Conservation (phyloP, 2,797 vertebrate genomes). For the Xenopus petersii region DNA sequence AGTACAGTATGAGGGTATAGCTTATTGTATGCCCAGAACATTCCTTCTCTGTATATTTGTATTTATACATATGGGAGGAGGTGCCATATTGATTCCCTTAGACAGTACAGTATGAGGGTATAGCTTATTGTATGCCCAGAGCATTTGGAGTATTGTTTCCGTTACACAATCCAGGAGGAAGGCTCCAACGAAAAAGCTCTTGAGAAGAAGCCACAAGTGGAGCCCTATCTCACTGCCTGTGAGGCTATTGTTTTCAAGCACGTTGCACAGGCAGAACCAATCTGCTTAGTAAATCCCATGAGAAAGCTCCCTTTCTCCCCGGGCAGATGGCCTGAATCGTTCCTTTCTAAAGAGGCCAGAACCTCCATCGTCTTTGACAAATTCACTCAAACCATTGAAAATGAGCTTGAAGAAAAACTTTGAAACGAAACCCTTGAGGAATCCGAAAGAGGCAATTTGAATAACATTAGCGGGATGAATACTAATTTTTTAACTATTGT, state of each 20-base stretch:
- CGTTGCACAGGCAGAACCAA: slow-evolving; percentile 32
- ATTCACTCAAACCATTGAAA: slow-evolving; percentile 25
- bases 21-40: no score
- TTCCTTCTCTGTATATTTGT: no score
- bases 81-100: no score
- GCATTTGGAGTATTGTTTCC: no score
- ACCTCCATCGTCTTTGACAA: slow-evolving; percentile 18
- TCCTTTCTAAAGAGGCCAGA: slow-evolving; percentile 20
- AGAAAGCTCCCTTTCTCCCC: slow-evolving; percentile 18
- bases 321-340: slow-evolving; percentile 15
- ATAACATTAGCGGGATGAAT: slow-evolving; percentile 13
- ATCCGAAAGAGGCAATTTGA: slow-evolving; percentile 23
- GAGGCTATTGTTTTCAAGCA: not conserved
- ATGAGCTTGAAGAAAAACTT: slow-evolving; percentile 8
- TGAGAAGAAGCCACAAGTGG: slow-evolving; percentile 2
- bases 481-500: slow-evolving; percentile 33
- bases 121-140: no score
- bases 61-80: no score
- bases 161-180: no score
- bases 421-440: slow-evolving; percentile 8
- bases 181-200: no score
- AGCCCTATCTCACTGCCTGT: not conserved
- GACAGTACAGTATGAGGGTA: no score
- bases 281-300: slow-evolving; percentile 23
- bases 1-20: no score